Evolutionary conservation across 2,888 invertebrate genomes (phyloP).

Genomic region (Reticulitermes lucifugus): DNA sequence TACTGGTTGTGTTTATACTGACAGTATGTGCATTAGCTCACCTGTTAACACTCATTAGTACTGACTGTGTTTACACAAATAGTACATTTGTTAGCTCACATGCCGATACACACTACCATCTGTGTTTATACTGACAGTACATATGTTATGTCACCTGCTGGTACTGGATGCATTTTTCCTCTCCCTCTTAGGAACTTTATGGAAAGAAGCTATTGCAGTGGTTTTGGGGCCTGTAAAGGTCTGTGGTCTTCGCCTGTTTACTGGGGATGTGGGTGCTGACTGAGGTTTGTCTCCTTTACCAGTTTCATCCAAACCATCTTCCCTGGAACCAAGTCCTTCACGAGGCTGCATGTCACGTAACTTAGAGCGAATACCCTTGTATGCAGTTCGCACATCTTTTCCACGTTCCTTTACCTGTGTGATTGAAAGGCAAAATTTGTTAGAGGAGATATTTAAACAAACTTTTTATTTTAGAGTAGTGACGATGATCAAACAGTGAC

Average conservation of each 20-base stretch:
- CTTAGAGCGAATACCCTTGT: conserved; percentile 80
- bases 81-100: too few relatives aligned
- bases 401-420: conserved; percentile 77
- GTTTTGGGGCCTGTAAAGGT: conserved; percentile 60
- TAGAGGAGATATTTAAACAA: too few relatives aligned
- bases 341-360: conserved; percentile 60
- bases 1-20: too few relatives aligned
- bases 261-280: conserved; percentile 77
- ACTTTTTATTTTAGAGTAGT: too few relatives aligned
- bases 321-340: conserved; percentile 38
- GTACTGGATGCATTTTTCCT: conserved; percentile 60
- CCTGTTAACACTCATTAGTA: too few relatives aligned
- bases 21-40: too few relatives aligned
- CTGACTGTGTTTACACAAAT: too few relatives aligned
- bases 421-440: neutral
- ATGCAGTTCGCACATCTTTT: conserved; percentile 81
- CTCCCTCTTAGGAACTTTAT: conserved; percentile 60
- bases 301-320: conserved; percentile 52
- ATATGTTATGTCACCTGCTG: neutral
- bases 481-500: too few relatives aligned
- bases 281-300: conserved; percentile 63
- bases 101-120: too few relatives aligned
- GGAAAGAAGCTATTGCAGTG: conserved; percentile 59
- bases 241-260: conserved; percentile 67
- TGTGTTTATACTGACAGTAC: too few relatives aligned